Percentiles rank a stretch among this genome's conserved stretches.
phyloP scores from a whole-genome alignment of 2,888 invertebrate species.

The Acanthococcus lagerstroemiae region DNA sequence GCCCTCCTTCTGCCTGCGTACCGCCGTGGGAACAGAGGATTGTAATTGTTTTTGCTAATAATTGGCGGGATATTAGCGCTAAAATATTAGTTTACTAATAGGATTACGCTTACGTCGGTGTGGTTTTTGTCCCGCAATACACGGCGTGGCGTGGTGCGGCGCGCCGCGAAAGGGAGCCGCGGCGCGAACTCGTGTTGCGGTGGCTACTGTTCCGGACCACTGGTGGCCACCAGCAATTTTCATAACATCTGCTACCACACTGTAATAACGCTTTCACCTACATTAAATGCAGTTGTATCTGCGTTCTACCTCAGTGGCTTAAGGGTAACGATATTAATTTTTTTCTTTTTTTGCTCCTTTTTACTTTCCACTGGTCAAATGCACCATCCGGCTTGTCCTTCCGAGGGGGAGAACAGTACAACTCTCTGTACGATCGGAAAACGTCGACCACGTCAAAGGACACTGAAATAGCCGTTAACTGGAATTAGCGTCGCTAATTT shows the following conservation, averaged over 20 bases:
- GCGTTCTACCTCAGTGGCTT: neutral
- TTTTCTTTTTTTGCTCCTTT: neutral
- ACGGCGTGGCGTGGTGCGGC: neutral
- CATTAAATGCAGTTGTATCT: neutral
- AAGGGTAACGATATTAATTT: neutral
- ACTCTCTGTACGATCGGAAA: no score
- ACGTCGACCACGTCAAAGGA: neutral
- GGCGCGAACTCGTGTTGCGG: neutral
- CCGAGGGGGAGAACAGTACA: no score
- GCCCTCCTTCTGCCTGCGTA: neutral
- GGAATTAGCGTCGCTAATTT: neutral
- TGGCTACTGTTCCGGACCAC: constrained; percentile 24
- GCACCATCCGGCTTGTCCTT: no score
- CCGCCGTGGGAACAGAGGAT: no score
- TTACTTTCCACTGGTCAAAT: no score
- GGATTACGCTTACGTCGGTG: constrained; percentile 9
- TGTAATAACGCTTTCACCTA: constrained; percentile 21
- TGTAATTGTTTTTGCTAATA: constrained; percentile 1
- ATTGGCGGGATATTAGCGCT: constrained; percentile 18
- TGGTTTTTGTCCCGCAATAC: constrained; percentile 13
- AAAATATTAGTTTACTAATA: constrained; percentile 25
- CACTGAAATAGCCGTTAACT: neutral
- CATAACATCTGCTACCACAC: constrained; percentile 21
- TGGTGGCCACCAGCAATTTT: constrained; percentile 10
- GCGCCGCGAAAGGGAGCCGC: neutral